A percentile compares a stretch with the other conserved stretches of the same genome.
These are phyloP conservation scores for Salvator merianae DNA, from an alignment of 2,113 vertebrate species.

Conservation along the genomic window DNA sequence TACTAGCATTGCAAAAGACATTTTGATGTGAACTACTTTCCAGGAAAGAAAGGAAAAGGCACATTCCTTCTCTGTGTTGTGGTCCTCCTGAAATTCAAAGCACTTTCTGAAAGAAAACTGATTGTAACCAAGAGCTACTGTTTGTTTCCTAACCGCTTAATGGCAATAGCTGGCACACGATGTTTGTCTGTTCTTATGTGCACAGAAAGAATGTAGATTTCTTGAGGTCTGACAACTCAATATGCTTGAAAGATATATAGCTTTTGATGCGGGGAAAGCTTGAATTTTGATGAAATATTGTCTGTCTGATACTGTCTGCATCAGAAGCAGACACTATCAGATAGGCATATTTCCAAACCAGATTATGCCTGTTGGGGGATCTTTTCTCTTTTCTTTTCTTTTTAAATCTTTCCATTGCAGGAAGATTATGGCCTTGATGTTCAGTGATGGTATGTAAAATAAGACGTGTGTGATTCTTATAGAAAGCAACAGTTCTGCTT, in stretches of 20 bases:
- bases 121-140: constrained; percentile 1
- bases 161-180: neutral
- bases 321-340: constrained; percentile 9
- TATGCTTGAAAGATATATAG: constrained; percentile 40
- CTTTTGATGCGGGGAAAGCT: constrained; percentile 22
- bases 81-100: neutral
- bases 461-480: constrained; percentile 6
- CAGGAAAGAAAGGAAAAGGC: no score
- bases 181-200: constrained; percentile 8
- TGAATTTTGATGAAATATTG: constrained; percentile 23
- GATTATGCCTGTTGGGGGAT: neutral
- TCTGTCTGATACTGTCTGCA: constrained; percentile 1
- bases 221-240: constrained; percentile 6
- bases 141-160: constrained; percentile 27
- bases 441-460: constrained; percentile 9
- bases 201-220: constrained; percentile 44
- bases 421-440: constrained; percentile 42
- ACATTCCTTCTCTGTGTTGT: neutral
- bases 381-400: neutral
- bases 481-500: constrained; percentile 13
- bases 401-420: constrained; percentile 15
- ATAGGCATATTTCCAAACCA: constrained; percentile 18
- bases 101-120: constrained; percentile 37
- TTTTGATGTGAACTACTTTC: neutral
- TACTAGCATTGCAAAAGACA: neutral